Evolutionary conservation across 2,888 invertebrate species (phyloP).

Genomic region (Metacarcinus magister): DNA sequence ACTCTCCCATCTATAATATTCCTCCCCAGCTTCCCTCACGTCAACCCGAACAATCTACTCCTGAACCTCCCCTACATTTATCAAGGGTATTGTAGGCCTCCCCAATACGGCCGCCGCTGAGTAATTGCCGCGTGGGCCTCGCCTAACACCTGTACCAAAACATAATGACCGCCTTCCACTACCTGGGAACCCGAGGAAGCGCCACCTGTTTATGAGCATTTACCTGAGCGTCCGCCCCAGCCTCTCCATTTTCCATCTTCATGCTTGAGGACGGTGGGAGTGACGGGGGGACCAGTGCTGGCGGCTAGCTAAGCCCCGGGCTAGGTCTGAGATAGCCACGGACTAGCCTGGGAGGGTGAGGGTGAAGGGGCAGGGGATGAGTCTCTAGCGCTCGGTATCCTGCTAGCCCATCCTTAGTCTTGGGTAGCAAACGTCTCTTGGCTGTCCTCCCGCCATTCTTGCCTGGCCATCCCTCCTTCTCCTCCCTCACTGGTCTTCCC

Average conservation of each 20-base stretch:
- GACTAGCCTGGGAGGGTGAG: slow-evolving; percentile 54
- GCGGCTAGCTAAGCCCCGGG: slow-evolving; percentile 35
- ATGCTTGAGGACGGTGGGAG: slow-evolving; percentile 57
- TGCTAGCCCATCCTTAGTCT: slow-evolving; percentile 77
- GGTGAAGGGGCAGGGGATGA: background rate
- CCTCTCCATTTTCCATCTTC: slow-evolving; percentile 78
- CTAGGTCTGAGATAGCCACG: slow-evolving; percentile 62
- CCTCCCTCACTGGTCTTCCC: background rate
- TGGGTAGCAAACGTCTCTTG: slow-evolving; percentile 60
- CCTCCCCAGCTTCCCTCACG: background rate
- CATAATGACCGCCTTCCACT: slow-evolving; percentile 15
- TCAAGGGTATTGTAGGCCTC: background rate
- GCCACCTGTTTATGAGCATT: background rate
- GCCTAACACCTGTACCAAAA: slow-evolving; percentile 48
- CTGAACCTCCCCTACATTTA: background rate
- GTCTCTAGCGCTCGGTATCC: background rate
- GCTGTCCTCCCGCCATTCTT: background rate
- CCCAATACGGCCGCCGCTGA: background rate
- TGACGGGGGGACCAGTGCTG: background rate
- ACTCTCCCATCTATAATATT: background rate
- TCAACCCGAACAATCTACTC: background rate
- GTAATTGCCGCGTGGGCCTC: slow-evolving; percentile 21
- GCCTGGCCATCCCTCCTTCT: background rate
- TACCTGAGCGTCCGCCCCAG: slow-evolving; percentile 76
- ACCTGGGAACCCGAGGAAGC: slow-evolving; percentile 21